A percentile compares a stretch with the other conserved stretches of the same genome.
Conservation (phyloP, 2,797 vertebrate species). For the Rhinogobio ventralis region DNA sequence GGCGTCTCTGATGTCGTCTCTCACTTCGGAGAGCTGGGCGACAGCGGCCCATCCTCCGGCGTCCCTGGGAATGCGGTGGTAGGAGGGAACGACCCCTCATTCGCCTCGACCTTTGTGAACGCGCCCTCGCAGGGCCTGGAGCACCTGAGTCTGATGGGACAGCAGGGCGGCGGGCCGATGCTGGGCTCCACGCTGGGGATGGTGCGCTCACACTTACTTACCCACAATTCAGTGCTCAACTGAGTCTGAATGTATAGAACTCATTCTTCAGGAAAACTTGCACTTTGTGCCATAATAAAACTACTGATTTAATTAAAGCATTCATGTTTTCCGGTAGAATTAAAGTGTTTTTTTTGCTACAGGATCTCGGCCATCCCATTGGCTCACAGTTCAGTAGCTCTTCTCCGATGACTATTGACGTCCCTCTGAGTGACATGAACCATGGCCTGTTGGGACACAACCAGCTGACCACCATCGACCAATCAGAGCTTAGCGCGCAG, state of each 20-base stretch:
- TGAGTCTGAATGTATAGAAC: no score
- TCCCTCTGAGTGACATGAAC: constrained; percentile 86
- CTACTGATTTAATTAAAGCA: not conserved
- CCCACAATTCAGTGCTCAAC: not conserved
- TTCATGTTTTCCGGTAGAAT: not conserved
- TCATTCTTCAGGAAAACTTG: no score
- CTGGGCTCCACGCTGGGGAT: constrained; percentile 78
- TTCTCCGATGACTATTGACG: constrained; percentile 91
- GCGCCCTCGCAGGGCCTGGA: constrained; percentile 75
- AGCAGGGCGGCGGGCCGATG: constrained; percentile 73
- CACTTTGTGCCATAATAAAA: no score
- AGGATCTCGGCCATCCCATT: constrained; percentile 90
- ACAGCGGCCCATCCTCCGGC: constrained; percentile 76
- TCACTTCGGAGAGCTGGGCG: constrained; percentile 88
- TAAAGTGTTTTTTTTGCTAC: not conserved
- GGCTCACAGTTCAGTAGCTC: constrained; percentile 89
- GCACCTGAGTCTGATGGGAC: constrained; percentile 79
- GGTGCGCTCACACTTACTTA: constrained; percentile 67
- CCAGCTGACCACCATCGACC: constrained; percentile 92
- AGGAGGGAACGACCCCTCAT: constrained; percentile 79
- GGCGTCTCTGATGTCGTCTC: constrained; percentile 88
- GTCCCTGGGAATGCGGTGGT: constrained; percentile 74
- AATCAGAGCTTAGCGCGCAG: constrained; percentile 90
- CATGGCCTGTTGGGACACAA: constrained; percentile 84
- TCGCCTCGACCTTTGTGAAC: constrained; percentile 78